Conservation (phyloP, 2,888 invertebrate genomes). For the Polietes domitor region DNA sequence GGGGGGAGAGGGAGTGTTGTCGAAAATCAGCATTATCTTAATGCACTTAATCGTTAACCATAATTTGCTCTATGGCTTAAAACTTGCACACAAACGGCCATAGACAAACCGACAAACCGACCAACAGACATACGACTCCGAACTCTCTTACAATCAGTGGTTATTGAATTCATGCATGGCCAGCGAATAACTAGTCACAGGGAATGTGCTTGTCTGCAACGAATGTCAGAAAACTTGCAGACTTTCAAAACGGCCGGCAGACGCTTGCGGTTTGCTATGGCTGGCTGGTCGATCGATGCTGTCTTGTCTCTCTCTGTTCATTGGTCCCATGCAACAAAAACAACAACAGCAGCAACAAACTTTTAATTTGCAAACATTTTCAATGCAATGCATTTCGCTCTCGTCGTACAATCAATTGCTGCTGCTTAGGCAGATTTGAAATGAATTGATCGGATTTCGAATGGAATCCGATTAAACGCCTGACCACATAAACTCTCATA, state of each 20-base stretch:
- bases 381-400: slow-evolving; percentile 29
- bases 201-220: background rate
- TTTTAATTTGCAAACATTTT: slow-evolving; percentile 19
- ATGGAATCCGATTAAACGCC: slow-evolving; percentile 47
- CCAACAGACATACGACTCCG: no score
- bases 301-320: background rate
- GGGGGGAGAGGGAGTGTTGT: no score
- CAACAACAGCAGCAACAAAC: background rate
- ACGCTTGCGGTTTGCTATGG: no score
- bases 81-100: background rate
- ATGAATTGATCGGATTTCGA: slow-evolving; percentile 54
- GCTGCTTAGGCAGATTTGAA: slow-evolving; percentile 40
- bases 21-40: slow-evolving; percentile 3
- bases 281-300: no score
- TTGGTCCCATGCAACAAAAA: background rate
- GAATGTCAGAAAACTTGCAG: background rate
- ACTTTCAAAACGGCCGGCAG: no score
- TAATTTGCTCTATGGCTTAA: slow-evolving; percentile 16
- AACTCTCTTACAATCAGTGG: no score
- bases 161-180: background rate
- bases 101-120: background rate
- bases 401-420: slow-evolving; percentile 34
- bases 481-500: background rate
- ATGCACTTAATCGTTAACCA: slow-evolving; percentile 17
- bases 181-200: background rate